Conservation (phyloP, 1,140 invertebrate genomes). For the Papilio machaon region DNA sequence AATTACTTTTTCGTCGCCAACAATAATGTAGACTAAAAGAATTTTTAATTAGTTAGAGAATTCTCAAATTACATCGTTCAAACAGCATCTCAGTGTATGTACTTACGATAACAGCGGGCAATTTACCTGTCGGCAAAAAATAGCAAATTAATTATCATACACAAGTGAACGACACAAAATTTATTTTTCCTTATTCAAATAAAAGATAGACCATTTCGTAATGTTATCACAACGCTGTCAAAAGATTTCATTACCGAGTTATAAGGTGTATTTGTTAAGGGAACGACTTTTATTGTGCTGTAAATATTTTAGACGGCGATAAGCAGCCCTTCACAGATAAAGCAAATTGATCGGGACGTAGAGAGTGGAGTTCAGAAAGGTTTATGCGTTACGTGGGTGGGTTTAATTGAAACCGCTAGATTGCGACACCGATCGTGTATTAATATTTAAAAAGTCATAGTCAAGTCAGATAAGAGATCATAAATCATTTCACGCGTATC, state of each 20-base stretch:
- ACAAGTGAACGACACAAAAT: background rate
- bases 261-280: conserved; percentile 75
- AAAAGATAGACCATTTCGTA: conserved; percentile 34
- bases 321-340: conserved; percentile 71
- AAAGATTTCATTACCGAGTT: conserved; percentile 66
- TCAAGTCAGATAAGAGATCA: too few species aligned
- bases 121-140: background rate
- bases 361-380: conserved; percentile 56
- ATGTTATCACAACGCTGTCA: conserved; percentile 40
- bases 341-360: conserved; percentile 73
- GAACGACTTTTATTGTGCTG: conserved; percentile 75
- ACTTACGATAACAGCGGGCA: background rate
- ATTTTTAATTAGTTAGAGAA: too few species aligned
- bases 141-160: conserved; percentile 17
- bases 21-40: too few species aligned
- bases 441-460: conserved; percentile 74
- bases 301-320: conserved; percentile 78
- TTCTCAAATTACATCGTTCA: background rate
- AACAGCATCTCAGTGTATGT: background rate
- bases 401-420: conserved; percentile 73
- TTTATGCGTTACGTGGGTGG: conserved; percentile 69
- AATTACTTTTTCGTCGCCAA: too few species aligned
- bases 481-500: conserved; percentile 36
- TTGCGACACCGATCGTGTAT: conserved; percentile 68
- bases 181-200: background rate